A percentile compares a stretch with the other conserved stretches of the same genome.
phyloP scores from a whole-genome alignment of 2,888 invertebrate genomes.

The Amphipyra tragopoginis region DNA sequence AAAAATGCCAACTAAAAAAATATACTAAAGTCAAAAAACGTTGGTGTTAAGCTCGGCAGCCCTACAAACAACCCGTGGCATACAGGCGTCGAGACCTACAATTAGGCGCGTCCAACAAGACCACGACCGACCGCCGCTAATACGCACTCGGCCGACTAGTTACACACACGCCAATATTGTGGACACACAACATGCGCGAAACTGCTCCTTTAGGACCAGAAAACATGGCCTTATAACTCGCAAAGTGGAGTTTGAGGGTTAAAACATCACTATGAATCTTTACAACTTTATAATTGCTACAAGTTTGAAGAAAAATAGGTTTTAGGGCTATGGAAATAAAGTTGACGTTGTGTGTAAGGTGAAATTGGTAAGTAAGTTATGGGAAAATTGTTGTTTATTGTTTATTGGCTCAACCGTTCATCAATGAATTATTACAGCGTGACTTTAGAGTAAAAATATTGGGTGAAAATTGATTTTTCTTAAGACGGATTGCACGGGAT shows the following conservation, averaged over 20 bases:
- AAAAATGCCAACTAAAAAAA: constrained; percentile 9
- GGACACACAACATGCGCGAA: constrained; percentile 38
- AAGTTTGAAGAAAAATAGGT: constrained; percentile 42
- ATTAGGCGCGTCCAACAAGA: constrained; percentile 85
- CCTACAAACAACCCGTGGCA: constrained; percentile 75
- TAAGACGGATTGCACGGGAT: constrained; percentile 46
- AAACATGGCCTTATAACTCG: constrained; percentile 50
- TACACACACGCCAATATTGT: constrained; percentile 66
- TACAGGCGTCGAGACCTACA: constrained; percentile 88
- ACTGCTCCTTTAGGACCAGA: constrained; percentile 48
- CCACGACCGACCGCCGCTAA: constrained; percentile 76
- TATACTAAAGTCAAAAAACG: background rate
- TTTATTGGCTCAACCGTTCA: constrained; percentile 82
- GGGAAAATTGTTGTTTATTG: constrained; percentile 81
- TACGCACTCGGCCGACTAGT: constrained; percentile 85
- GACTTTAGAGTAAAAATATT: constrained; percentile 76
- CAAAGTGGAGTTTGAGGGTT: constrained; percentile 64
- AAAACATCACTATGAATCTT: constrained; percentile 71
- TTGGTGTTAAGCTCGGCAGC: constrained; percentile 60
- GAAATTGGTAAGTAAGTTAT: constrained; percentile 55
- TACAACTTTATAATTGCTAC: constrained; percentile 58
- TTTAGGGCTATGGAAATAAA: constrained; percentile 33
- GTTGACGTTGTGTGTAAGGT: constrained; percentile 21
- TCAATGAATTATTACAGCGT: constrained; percentile 75
- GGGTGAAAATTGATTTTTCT: constrained; percentile 81